Evolutionary conservation across 2,797 vertebrate genomes (phyloP).

Genomic region (Malurus splendens): DNA sequence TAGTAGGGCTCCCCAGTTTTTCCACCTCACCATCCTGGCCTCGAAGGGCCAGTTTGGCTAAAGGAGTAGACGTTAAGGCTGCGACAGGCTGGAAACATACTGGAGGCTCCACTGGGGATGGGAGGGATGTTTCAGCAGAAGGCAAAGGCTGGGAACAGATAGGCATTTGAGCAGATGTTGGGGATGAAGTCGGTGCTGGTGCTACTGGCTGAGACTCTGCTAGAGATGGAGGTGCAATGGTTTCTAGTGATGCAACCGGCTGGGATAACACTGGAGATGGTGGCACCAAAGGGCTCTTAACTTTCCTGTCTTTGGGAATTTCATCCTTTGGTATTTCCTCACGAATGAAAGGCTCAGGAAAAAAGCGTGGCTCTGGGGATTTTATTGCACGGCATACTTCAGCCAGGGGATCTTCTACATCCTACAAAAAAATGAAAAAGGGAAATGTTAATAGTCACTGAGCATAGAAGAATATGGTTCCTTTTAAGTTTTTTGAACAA

Average conservation of each 20-base stretch:
- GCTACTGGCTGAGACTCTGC: constrained; percentile 66
- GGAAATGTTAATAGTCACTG: background rate
- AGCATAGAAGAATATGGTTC: rapidly evolving
- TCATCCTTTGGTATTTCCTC: constrained; percentile 60
- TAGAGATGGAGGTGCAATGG: constrained; percentile 65
- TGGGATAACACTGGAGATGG: constrained; percentile 81
- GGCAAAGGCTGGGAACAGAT: constrained; percentile 90
- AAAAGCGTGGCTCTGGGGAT: constrained; percentile 74
- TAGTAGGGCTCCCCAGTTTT: constrained; percentile 59
- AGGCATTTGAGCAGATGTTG: constrained; percentile 74
- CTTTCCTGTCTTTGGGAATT: constrained; percentile 54
- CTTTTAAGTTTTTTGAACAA: background rate
- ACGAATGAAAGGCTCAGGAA: constrained; percentile 74
- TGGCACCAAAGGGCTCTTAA: constrained; percentile 22
- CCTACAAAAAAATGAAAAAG: constrained; percentile 23
- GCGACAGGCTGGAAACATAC: constrained; percentile 87
- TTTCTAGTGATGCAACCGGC: constrained; percentile 78
- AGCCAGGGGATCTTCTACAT: background rate
- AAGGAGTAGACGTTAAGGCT: constrained; percentile 83
- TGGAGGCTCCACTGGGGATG: constrained; percentile 78
- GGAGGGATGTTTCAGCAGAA: constrained; percentile 79
- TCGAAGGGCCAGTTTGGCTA: constrained; percentile 66
- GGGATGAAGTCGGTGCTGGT: constrained; percentile 4
- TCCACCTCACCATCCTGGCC: constrained; percentile 48
- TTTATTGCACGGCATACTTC: constrained; percentile 11